Percentiles rank a stretch among this genome's conserved stretches.
Evolutionary conservation across 1,140 invertebrate species (phyloP).

Genomic region (Oscheius sp.): DNA sequence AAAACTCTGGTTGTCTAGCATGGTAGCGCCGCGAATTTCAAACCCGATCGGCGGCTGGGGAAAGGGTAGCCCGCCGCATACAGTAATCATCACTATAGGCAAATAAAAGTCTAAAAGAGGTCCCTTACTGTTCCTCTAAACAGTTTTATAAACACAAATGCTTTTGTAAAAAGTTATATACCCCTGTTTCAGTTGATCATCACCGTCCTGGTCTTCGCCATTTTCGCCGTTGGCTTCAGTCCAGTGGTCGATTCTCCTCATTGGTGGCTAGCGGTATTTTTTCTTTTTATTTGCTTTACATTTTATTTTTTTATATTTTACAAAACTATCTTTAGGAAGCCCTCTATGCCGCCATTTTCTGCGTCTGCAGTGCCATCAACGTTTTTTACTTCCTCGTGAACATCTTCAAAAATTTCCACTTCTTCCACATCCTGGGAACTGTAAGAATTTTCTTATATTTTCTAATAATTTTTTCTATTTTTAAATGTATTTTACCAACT

Average conservation of each 20-base stretch:
- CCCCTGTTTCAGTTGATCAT: not conserved
- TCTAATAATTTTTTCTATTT: not conserved
- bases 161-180: no score
- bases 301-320: no score
- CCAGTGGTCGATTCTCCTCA: not conserved
- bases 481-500: no score
- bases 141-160: no score
- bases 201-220: not conserved
- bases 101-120: no score
- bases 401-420: not conserved
- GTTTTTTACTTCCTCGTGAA: constrained; percentile 1
- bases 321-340: not conserved
- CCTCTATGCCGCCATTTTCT: not conserved
- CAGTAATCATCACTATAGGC: no score
- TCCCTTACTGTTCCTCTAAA: no score
- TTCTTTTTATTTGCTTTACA: not conserved
- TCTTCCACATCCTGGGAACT: not conserved
- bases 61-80: no score
- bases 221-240: not conserved
- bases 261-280: not conserved
- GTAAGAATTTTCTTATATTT: not conserved
- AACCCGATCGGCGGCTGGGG: no score
- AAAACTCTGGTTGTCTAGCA: no score
- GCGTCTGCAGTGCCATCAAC: not conserved
- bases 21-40: no score